Conservation (phyloP, 2,797 vertebrate genomes). For the Neopelma chrysocephalum region DNA sequence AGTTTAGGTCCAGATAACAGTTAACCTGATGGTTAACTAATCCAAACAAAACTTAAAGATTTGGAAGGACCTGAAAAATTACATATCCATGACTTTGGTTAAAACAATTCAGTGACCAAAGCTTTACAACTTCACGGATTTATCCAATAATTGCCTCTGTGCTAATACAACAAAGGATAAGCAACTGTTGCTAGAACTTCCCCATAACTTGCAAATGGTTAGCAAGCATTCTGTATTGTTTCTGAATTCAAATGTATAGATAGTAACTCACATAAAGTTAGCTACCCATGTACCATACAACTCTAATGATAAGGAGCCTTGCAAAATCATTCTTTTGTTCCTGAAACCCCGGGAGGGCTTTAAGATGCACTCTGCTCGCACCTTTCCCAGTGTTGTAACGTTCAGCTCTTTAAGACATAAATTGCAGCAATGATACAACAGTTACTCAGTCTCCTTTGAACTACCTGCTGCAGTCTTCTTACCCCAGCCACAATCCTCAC, state of each 20-base stretch:
- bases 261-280: background rate
- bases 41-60: background rate
- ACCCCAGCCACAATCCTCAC: background rate
- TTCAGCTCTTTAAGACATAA: background rate
- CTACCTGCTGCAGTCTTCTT: background rate
- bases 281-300: background rate
- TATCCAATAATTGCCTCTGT: background rate
- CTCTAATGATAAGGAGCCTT: background rate
- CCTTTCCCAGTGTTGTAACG: background rate
- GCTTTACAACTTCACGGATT: background rate
- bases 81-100: background rate
- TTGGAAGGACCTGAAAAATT: background rate
- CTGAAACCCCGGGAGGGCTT: background rate
- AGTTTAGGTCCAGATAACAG: background rate
- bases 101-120: background rate
- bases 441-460: background rate
- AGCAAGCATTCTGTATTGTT: background rate
- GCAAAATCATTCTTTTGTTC: background rate
- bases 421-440: background rate
- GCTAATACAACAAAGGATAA: background rate
- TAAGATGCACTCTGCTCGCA: background rate
- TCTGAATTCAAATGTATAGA: background rate
- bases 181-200: background rate
- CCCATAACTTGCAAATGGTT: background rate
- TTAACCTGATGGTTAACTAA: background rate